Evolutionary conservation across 1,140 invertebrate species (phyloP), one percentile per base, ranked within the genome.

Genomic region (Drosophila kikkawai): DNA sequence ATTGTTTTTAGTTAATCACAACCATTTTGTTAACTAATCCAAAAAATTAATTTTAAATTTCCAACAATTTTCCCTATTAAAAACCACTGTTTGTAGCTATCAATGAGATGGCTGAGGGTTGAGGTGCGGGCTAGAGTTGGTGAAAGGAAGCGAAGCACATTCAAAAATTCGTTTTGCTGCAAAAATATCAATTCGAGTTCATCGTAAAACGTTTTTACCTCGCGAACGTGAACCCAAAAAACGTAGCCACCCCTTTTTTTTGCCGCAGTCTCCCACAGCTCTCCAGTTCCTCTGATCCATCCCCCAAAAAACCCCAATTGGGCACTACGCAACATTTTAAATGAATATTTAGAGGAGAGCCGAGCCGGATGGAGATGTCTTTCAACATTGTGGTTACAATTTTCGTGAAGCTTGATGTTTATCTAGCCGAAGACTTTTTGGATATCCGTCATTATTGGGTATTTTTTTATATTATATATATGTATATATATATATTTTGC

Each of bases 131-230:
- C 13, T 58, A 50, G 58, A 34, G 58, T 4, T 22, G 29, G 48
- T n/a, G 32, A 53, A 57, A 44, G 42, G 57, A 53, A 69, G 63
- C 45, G 59, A 63, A 75, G 70, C 75, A 70, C 79, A 75, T 79
- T 69, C 76, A 58, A 68, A 82, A 82, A 82, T 85, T 85, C 79
- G 75, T 78, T 86, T 79, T 64, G 71, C 60, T 39, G 51, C 53
- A 77, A 87, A 82, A 87, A 83, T 82, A 86, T 87, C 84, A 86
- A 86, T 87, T 86, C 63, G 71, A 74, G 80, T 83, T 83, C 67
- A 74, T 74, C 83, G 83, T 86, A 86, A 86, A 87, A 86, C 80
- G 80, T 71, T 87, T 86, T 83, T 80, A 80, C 64, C 76, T 75
- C 53, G 53, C 74, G 58, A 70, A 86, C 82, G 82, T 79, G 68